A percentile compares a stretch with the other conserved stretches of the same genome.
Conservation (phyloP, 2,888 invertebrate genomes). For the Clitarchus hookeri region DNA sequence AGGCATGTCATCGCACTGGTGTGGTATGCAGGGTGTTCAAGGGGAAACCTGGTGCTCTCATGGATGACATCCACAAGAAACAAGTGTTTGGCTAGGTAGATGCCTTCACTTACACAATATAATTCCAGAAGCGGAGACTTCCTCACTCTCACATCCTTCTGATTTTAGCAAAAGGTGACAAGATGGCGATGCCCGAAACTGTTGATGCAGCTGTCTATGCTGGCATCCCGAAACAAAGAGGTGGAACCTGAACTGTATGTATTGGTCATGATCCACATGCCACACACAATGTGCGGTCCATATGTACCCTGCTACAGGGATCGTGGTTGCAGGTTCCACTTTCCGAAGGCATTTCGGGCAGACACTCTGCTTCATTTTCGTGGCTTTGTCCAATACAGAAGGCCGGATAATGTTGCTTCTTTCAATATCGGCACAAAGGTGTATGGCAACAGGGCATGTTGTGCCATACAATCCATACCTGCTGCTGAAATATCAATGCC, state of each 20-base stretch:
- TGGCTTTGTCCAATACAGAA: slow-evolving; percentile 49
- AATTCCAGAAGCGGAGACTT: slow-evolving; percentile 49
- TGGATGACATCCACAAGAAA: no score
- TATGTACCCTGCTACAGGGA: slow-evolving; percentile 32
- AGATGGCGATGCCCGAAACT: slow-evolving; percentile 39
- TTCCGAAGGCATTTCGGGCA: slow-evolving; percentile 43
- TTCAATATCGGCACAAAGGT: background rate
- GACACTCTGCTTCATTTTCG: slow-evolving; percentile 46
- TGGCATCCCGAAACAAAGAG: slow-evolving; percentile 41
- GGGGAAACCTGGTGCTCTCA: no score
- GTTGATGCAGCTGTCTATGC: background rate
- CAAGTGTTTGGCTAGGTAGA: slow-evolving; percentile 42
- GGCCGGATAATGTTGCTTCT: slow-evolving; percentile 43
- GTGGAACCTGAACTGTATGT: slow-evolving; percentile 30
- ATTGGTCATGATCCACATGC: slow-evolving; percentile 43
- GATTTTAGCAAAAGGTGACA: slow-evolving; percentile 46
- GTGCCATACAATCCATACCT: slow-evolving; percentile 52
- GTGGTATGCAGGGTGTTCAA: no score
- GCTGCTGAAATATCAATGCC: slow-evolving; percentile 48
- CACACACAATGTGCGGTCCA: slow-evolving; percentile 47
- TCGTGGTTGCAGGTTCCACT: slow-evolving; percentile 17
- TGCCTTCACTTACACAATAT: slow-evolving; percentile 44
- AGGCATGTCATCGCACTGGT: background rate
- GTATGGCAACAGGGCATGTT: slow-evolving; percentile 50
- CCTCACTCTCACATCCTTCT: slow-evolving; percentile 46